A percentile compares a stretch with the other conserved stretches of the same genome.
These are phyloP conservation scores for Deroptyus accipitrinus DNA, from an alignment of 2,113 vertebrate species.

Conservation along the genomic window DNA sequence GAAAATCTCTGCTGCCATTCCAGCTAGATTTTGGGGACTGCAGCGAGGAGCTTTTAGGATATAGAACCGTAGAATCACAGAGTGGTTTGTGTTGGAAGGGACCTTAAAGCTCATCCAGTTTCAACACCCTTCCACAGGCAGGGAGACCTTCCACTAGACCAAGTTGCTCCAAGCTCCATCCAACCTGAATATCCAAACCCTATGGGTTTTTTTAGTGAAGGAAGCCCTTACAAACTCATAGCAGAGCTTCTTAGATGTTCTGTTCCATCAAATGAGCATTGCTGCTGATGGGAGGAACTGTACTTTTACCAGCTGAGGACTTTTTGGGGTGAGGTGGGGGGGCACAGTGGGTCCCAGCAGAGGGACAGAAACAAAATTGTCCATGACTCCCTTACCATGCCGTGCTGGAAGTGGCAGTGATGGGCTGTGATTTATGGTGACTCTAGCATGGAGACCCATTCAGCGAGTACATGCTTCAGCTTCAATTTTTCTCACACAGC, in stretches of 20 bases:
- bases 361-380: neutral
- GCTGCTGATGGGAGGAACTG: neutral
- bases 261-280: fast-evolving
- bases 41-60: neutral
- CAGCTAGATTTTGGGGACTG: neutral
- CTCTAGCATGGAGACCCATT: neutral
- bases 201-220: neutral
- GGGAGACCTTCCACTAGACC: neutral
- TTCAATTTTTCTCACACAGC: neutral
- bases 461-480: neutral
- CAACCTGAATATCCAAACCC: neutral
- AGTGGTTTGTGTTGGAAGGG: neutral
- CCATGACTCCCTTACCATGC: fast-evolving
- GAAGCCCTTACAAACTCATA: fast-evolving
- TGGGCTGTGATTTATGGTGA: neutral
- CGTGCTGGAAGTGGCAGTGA: neutral
- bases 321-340: neutral
- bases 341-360: neutral
- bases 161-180: neutral
- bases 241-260: neutral
- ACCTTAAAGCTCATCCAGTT: neutral
- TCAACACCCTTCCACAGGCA: neutral
- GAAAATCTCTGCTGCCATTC: neutral
- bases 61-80: neutral
- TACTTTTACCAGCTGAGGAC: neutral